Evolutionary conservation across 2,888 invertebrate genomes (phyloP).

Genomic region (Corythucha ciliata): DNA sequence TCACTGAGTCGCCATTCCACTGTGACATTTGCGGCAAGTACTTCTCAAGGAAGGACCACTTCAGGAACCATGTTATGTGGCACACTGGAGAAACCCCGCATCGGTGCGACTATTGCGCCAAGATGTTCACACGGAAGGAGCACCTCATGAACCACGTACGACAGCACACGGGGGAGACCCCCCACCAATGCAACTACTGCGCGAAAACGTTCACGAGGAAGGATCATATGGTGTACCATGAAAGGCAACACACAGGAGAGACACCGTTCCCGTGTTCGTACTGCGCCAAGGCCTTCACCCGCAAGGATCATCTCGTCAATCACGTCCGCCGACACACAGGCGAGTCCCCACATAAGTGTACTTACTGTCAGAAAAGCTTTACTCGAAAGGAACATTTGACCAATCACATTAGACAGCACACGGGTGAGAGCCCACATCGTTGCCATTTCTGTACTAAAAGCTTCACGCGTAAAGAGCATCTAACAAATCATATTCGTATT

Average conservation of each 20-base stretch:
- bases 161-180: slow-evolving; percentile 48
- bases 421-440: slow-evolving; percentile 44
- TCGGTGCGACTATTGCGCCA: slow-evolving; percentile 68
- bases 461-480: slow-evolving; percentile 38
- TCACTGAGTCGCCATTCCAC: slow-evolving; percentile 41
- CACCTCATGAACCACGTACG: slow-evolving; percentile 67
- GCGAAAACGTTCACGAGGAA: slow-evolving; percentile 78
- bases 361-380: slow-evolving; percentile 70
- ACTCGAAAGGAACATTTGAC: slow-evolving; percentile 66
- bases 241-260: slow-evolving; percentile 67
- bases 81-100: slow-evolving; percentile 65
- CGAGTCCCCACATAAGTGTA: slow-evolving; percentile 68
- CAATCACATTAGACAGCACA: slow-evolving; percentile 60
- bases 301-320: slow-evolving; percentile 79
- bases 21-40: slow-evolving; percentile 79
- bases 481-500: slow-evolving; percentile 60
- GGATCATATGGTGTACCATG: slow-evolving; percentile 78
- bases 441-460: slow-evolving; percentile 50
- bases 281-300: slow-evolving; percentile 76
- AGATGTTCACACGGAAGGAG: slow-evolving; percentile 68
- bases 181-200: slow-evolving; percentile 64
- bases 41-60: slow-evolving; percentile 77
- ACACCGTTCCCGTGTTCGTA: slow-evolving; percentile 65
- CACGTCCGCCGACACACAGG: slow-evolving; percentile 67
- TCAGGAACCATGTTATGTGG: slow-evolving; percentile 75